Conservation (phyloP, 2,888 invertebrate species). For the Pegoplata infirma region DNA sequence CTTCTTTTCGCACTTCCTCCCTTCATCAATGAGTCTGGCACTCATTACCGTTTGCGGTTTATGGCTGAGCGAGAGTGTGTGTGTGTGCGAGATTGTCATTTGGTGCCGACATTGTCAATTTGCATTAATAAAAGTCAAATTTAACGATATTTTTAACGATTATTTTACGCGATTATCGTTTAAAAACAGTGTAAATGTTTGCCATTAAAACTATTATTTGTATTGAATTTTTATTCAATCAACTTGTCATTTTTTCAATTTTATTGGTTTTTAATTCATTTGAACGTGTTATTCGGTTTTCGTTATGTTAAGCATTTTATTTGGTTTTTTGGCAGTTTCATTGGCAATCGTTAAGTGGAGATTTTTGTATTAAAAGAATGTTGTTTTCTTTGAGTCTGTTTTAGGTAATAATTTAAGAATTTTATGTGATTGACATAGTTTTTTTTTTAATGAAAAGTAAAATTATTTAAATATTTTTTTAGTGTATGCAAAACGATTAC, state of each 20-base stretch:
- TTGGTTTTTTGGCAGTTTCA: conserved; percentile 18
- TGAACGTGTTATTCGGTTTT: conserved; percentile 25
- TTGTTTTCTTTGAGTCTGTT: conserved; percentile 2
- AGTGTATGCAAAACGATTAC: no score
- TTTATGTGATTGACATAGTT: conserved; percentile 45
- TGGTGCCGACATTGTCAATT: conserved; percentile 47
- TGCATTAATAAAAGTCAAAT: conserved; percentile 66
- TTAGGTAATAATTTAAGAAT: conserved; percentile 44
- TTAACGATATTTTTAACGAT: conserved; percentile 70
- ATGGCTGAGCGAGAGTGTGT: conserved; percentile 1
- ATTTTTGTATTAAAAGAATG: conserved; percentile 21
- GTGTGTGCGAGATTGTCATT: conserved; percentile 11
- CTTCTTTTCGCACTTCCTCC: not conserved
- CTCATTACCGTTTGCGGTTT: conserved; percentile 42
- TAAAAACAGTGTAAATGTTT: conserved; percentile 67
- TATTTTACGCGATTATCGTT: conserved; percentile 70
- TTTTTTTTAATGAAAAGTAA: no score
- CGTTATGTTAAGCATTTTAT: conserved; percentile 7
- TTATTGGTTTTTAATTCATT: conserved; percentile 67
- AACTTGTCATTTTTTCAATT: conserved; percentile 64
- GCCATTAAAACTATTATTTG: conserved; percentile 68
- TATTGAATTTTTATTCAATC: conserved; percentile 66
- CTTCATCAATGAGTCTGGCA: not conserved
- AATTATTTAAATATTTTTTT: no score
- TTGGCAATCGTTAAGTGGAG: conserved; percentile 36